Evolutionary conservation across 2,797 vertebrate genomes (phyloP).

Genomic region (Tangara arthus): DNA sequence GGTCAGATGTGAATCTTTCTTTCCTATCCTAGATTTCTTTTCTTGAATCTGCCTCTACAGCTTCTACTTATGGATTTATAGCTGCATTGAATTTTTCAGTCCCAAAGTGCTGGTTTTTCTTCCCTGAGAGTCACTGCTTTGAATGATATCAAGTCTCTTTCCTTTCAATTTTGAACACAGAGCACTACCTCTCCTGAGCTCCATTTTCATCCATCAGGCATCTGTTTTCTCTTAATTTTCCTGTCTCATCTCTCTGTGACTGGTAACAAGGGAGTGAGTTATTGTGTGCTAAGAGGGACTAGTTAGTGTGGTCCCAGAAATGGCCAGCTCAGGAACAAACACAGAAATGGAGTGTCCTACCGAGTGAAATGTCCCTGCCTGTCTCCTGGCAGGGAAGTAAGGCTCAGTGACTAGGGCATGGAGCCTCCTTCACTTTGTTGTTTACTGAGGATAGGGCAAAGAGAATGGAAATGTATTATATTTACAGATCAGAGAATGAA

Average conservation of each 20-base stretch:
- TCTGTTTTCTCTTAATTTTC: background rate
- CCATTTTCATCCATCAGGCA: background rate
- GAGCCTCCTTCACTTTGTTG: background rate
- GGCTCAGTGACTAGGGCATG: background rate
- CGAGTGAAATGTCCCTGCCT: background rate
- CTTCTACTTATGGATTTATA: background rate
- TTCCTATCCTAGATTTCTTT: background rate
- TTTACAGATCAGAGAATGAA: background rate
- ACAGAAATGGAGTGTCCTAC: background rate
- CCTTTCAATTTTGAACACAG: background rate
- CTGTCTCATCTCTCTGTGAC: background rate
- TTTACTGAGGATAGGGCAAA: background rate
- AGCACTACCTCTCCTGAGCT: background rate
- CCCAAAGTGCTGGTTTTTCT: background rate
- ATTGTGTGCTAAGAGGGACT: background rate
- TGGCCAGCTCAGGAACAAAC: background rate
- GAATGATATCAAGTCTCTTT: background rate
- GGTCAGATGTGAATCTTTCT: background rate
- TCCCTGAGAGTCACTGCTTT: background rate
- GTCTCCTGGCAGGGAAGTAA: background rate
- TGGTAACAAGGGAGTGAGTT: background rate
- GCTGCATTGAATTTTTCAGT: background rate
- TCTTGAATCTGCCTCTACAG: background rate
- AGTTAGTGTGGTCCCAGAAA: background rate
- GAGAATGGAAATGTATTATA: background rate